Conservation (phyloP, 2,113 vertebrate genomes). For the Nycticorax nycticorax region DNA sequence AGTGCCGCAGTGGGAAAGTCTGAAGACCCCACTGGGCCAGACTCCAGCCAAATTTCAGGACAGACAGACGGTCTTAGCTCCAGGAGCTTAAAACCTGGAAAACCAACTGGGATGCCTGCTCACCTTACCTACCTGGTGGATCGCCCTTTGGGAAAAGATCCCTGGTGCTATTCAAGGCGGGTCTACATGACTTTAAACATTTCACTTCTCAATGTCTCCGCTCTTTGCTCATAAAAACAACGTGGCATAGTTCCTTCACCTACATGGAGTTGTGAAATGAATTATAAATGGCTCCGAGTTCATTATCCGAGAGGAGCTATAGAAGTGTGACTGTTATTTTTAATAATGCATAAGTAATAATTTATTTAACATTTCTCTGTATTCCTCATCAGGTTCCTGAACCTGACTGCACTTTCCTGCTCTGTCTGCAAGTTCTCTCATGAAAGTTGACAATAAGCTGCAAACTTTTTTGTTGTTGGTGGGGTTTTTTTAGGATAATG, state of each 20-base stretch:
- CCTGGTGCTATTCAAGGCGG: not conserved
- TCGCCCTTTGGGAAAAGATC: not conserved
- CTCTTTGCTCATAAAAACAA: not conserved
- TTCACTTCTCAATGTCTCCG: not conserved
- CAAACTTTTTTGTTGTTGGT: not conserved
- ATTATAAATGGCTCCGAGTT: conserved; percentile 47
- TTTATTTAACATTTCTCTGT: conserved; percentile 55
- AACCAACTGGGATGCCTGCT: not conserved
- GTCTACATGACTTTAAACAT: not conserved
- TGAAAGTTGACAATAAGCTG: not conserved
- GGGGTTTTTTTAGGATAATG: not conserved
- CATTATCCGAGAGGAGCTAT: conserved; percentile 28
- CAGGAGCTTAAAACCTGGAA: not conserved
- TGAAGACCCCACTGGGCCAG: not conserved
- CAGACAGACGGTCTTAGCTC: not conserved
- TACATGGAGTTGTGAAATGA: conserved; percentile 1
- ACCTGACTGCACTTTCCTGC: not conserved
- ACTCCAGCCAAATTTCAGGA: not conserved
- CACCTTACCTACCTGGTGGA: not conserved
- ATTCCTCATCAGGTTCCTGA: conserved; percentile 16
- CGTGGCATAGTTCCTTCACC: not conserved
- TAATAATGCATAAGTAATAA: conserved; percentile 56
- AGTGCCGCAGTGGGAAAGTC: not conserved
- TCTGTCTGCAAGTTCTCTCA: not conserved
- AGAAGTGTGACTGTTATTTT: conserved; percentile 56